A percentile compares a stretch with the other conserved stretches of the same genome.
Evolutionary conservation across 2,797 vertebrate genomes (phyloP).

Genomic region (Xyrichtys novacula): DNA sequence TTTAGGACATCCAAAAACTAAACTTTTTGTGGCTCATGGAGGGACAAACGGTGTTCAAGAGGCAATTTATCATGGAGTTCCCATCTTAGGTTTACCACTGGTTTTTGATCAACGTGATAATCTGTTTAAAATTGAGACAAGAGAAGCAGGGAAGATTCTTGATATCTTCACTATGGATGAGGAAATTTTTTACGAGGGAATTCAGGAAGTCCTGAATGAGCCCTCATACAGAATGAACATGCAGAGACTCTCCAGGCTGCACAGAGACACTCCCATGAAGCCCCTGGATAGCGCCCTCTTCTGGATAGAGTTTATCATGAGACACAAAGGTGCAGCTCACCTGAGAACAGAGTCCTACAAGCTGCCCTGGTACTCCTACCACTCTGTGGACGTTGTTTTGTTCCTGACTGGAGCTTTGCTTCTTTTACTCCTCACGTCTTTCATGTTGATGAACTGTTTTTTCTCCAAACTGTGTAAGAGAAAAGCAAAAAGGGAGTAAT

Average conservation of each 20-base stretch:
- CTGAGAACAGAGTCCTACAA: conserved; percentile 77
- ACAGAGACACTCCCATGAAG: conserved; percentile 72
- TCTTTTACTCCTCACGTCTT: conserved; percentile 29
- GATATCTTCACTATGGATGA: conserved; percentile 56
- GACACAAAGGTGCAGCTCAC: conserved; percentile 74
- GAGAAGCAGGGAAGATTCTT: conserved; percentile 72
- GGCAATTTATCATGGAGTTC: conserved; percentile 79
- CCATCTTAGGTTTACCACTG: conserved; percentile 69
- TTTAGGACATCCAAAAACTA: conserved; percentile 76
- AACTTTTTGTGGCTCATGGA: conserved; percentile 80
- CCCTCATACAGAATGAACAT: conserved; percentile 79
- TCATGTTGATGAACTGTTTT: conserved; percentile 41
- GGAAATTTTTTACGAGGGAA: conserved; percentile 64
- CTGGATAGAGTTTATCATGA: conserved; percentile 84
- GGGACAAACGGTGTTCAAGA: conserved; percentile 81
- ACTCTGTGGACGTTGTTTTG: conserved; percentile 75
- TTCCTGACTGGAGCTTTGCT: conserved; percentile 46
- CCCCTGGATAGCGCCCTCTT: conserved; percentile 79
- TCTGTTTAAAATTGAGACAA: conserved; percentile 63
- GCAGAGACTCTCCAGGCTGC: conserved; percentile 77
- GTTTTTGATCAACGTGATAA: conserved; percentile 83
- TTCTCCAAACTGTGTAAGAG: conserved; percentile 53
- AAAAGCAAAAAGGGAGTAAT: conserved; percentile 8
- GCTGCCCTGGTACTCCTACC: conserved; percentile 79
- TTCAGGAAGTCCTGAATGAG: conserved; percentile 77